Percentiles rank a stretch among this genome's conserved stretches.
Conservation (phyloP, 1,140 invertebrate species). For the Sinella curviseta region DNA sequence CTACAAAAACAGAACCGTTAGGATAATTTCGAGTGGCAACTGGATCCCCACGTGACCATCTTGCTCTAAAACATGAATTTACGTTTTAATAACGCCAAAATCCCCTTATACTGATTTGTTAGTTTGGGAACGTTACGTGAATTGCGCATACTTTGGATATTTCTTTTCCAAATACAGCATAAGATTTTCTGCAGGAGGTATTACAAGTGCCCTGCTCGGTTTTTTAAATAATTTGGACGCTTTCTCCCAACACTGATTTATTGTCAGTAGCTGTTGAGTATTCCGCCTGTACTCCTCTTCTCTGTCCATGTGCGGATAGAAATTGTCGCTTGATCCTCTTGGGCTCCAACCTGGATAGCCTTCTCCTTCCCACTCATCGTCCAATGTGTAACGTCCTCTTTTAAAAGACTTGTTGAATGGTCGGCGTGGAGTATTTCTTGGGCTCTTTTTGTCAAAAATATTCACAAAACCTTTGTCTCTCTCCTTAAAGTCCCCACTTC, state of each 20-base stretch:
- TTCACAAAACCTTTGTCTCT: not conserved
- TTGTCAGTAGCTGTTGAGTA: no score
- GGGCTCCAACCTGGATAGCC: not conserved
- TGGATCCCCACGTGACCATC: constrained; percentile 16
- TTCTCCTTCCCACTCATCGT: not conserved
- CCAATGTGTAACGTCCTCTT: not conserved
- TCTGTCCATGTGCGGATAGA: no score
- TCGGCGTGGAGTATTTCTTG: no score
- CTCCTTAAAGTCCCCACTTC: no score
- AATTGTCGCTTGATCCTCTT: not conserved
- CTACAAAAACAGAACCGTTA: constrained; percentile 22
- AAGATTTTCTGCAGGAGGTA: constrained; percentile 2
- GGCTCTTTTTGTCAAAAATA: not conserved
- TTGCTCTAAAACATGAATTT: not conserved
- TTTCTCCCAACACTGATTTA: constrained; percentile 10
- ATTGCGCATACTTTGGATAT: not conserved
- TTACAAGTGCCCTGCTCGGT: not conserved
- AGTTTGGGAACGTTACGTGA: no score
- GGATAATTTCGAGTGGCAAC: constrained; percentile 17
- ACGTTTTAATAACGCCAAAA: no score
- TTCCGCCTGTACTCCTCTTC: no score
- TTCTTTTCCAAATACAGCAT: not conserved
- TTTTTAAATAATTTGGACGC: constrained; percentile 14
- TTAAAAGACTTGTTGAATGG: not conserved
- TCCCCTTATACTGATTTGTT: no score